These are phyloP conservation scores for Peromyscus eremicus DNA, from an alignment of 2,797 vertebrate genomes.

Conservation along the genomic window DNA sequence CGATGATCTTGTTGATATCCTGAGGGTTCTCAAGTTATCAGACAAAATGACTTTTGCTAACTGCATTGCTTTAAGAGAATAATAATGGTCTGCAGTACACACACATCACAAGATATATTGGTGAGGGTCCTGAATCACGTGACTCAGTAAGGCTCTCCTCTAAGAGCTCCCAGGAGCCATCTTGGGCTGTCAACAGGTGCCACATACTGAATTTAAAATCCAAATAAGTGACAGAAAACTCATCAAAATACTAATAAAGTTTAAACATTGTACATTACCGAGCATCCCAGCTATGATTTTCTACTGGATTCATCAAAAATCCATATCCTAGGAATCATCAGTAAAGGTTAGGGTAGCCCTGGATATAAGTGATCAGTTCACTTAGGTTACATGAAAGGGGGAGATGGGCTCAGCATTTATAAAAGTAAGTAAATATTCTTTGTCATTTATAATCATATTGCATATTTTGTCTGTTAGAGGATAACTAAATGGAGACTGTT, in stretches of 20 bases:
- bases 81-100: not conserved
- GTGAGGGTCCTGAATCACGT: slow-evolving; percentile 34
- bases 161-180: not conserved
- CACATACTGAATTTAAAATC: slow-evolving; percentile 42
- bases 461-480: not conserved
- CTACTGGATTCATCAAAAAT: slow-evolving; percentile 62
- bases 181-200: slow-evolving; percentile 18
- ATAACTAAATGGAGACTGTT: not conserved
- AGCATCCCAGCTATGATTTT: slow-evolving; percentile 29
- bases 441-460: not conserved
- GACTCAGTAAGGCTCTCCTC: slow-evolving; percentile 37
- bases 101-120: not conserved
- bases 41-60: slow-evolving; percentile 21
- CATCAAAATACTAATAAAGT: slow-evolving; percentile 61
- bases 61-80: slow-evolving; percentile 17
- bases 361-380: slow-evolving; percentile 18
- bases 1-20: slow-evolving; percentile 10
- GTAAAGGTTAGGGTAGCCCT: not conserved
- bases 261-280: slow-evolving; percentile 23
- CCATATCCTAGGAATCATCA: slow-evolving; percentile 20
- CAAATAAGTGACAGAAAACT: slow-evolving; percentile 43
- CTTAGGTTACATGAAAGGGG: not conserved
- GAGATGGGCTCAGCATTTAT: not conserved
- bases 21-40: slow-evolving; percentile 49
- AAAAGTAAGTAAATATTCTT: slow-evolving; percentile 18